Evolutionary conservation across 1,140 invertebrate species (phyloP).

Genomic region (Drosophila fuyamai): DNA sequence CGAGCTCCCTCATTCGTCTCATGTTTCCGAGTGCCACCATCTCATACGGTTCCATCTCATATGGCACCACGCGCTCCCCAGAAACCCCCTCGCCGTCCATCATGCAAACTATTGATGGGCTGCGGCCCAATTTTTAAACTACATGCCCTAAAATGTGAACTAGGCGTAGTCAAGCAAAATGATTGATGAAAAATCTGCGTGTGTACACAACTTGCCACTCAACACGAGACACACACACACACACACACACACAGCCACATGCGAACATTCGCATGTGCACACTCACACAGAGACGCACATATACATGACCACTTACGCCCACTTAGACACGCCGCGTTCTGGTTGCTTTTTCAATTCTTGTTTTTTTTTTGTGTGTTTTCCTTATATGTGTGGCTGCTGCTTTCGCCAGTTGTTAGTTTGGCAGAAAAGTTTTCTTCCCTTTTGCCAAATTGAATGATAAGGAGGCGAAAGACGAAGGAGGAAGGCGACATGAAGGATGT

Average conservation of each 20-base stretch:
- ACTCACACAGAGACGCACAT: slow-evolving; percentile 27
- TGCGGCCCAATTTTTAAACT: slow-evolving; percentile 64
- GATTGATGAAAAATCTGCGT: slow-evolving; percentile 76
- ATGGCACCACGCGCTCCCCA: background rate
- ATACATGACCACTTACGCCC: slow-evolving; percentile 59
- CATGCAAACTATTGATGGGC: slow-evolving; percentile 39
- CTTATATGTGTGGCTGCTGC: slow-evolving; percentile 23
- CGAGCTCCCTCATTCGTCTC: slow-evolving; percentile 19
- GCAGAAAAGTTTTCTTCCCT: slow-evolving; percentile 65
- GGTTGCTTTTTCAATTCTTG: slow-evolving; percentile 43
- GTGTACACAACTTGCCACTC: slow-evolving; percentile 75
- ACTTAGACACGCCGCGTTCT: slow-evolving; percentile 62
- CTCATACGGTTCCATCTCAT: slow-evolving; percentile 3
- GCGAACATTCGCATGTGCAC: slow-evolving; percentile 10
- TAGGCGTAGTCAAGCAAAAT: slow-evolving; percentile 62
- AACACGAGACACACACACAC: slow-evolving; percentile 37
- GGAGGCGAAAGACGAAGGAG: slow-evolving; percentile 15
- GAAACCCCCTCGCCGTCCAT: background rate
- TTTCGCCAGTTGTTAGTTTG: slow-evolving; percentile 66
- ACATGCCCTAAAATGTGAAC: slow-evolving; percentile 60
- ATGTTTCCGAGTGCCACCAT: slow-evolving; percentile 21
- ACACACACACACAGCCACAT: slow-evolving; percentile 13
- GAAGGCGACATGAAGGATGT: background rate
- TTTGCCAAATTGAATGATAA: slow-evolving; percentile 77
- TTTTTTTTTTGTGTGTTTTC: background rate